Evolutionary conservation across 2,888 invertebrate species (phyloP).

Genomic region (Tanytarsus gracilentus): DNA sequence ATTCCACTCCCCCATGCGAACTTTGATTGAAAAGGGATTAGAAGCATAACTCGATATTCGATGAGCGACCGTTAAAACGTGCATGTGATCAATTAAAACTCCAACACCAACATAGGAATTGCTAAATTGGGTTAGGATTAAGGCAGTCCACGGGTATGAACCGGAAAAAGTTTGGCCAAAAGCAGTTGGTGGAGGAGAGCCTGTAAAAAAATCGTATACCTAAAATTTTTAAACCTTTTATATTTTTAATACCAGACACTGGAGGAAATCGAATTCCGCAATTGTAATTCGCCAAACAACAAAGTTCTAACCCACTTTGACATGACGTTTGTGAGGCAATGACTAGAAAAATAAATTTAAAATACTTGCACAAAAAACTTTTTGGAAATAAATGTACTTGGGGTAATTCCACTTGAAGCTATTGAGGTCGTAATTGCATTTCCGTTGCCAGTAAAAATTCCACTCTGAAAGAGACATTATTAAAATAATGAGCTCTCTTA

Average conservation of each 20-base stretch:
- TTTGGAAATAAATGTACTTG: not conserved
- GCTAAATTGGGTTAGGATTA: not conserved
- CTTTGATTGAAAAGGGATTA: too few relatives aligned
- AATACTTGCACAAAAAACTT: not conserved
- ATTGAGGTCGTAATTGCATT: not conserved
- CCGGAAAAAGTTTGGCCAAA: not conserved
- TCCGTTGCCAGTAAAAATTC: not conserved
- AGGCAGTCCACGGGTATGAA: not conserved
- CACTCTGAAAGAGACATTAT: not conserved
- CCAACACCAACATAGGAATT: constrained; percentile 34
- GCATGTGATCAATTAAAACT: constrained; percentile 39
- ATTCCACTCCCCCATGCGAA: constrained; percentile 70
- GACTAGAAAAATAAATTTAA: not conserved
- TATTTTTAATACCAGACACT: not conserved
- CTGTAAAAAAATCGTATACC: too few relatives aligned
- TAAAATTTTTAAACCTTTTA: too few relatives aligned
- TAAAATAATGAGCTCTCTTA: not conserved
- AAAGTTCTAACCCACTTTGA: not conserved
- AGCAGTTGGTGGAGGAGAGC: not conserved
- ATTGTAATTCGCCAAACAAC: not conserved
- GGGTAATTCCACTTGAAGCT: not conserved
- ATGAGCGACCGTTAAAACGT: constrained; percentile 47
- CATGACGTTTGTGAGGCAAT: not conserved
- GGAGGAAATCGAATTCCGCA: not conserved
- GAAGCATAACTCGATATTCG: constrained; percentile 38